Evolutionary conservation across 2,797 vertebrate species (phyloP), one percentile per base, ranked within the genome.

Genomic region (Syndactyla subalaris): DNA sequence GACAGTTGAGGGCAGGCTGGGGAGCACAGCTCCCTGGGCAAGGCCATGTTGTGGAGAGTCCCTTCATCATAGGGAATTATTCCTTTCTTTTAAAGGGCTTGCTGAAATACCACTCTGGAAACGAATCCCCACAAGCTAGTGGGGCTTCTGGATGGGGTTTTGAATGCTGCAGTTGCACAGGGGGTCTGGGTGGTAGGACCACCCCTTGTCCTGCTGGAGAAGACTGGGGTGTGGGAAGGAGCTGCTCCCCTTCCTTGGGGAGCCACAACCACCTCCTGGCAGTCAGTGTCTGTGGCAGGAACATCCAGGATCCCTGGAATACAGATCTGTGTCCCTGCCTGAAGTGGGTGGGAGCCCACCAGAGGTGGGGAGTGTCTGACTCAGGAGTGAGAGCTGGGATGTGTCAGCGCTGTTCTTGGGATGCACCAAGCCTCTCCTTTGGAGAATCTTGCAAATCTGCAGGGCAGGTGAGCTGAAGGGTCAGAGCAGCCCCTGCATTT

Each of bases 71-170:
- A 18, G 20, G 2, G 5, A 9, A 2, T 9, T 41, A 14, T 43
- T 65, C 12, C 22, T 29, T 3, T 8, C 45, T 77, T 79, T 7
- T 12, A n/a, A 65, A 65, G 46, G 22, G 4, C 58, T 81, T 34
- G 8, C 30, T 74, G 67, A 72, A 66, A 68, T 38, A 48, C 32
- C 0, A 0, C 49, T 57, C 49, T 58, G 26, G 43, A 83, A 67
- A 18, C 1, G 1, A 63, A 75, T 63, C 0, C 8, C 14, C 59
- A 1, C 9, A 6, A 81, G 15, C 18, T 4, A 2, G 0, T 1
- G 10, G 34, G 54, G 10, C 16, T 80, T 49, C 49, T 63, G 39
- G 12, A 18, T 48, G 57, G n/a, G 45, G 7, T 45, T 74, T 54
- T 39, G 41, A 30, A 4, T 77, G 46, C 20, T 63, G 12, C 12